Base-by-base conservation (phyloP, 2,113 vertebrate species). In the Tychaedon coryphoeus region DNA sequence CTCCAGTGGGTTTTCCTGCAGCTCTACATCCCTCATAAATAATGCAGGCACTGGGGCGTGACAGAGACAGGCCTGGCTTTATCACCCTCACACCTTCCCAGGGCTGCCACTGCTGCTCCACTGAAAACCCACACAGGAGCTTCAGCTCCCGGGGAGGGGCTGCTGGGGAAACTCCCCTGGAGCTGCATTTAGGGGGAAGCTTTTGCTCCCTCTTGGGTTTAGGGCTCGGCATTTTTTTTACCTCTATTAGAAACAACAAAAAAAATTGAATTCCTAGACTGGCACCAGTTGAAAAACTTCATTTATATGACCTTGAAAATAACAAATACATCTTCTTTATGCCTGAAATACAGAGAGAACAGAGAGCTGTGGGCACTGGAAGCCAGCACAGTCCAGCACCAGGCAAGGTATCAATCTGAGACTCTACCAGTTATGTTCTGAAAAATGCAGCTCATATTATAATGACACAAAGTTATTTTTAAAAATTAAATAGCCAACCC, bases 1-100 rank as follows among this genome's bases (percentile, higher is more conserved):
- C 98, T 97, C 98, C 61, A 36, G 97, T 84, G 97, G 96, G 94
- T 96, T 97, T 69, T 91, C 72, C 95, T 86, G 92, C 69, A 53
- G 94, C 57, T n/a, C 91, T 86, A 90, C 84, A 89, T 34, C 48
- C 51, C 73, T 97, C 62, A 77, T 97, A 97, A 97, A 98, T 93
- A 96, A 97, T 28, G 76, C 70, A 48, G 31, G 86, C 51, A n/a
- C 79, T 6, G 23, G 88, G 96, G 65, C 16, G 11, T 62, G 77
- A 88, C 61, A 93, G 73, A 69, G 36, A 83, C 73, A 69, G 92
- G 25, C 74, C 73, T 60, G 82, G 67, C 42, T 88, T 73, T 58
- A 43, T 87, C 78, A 64, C 93, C 60, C 82, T 84, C 17, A 1
- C 87, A 86, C 91, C 88, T 82, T 56, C n/a, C 16, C 25, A 78